Conservation (phyloP, 2,797 vertebrate species). For the Onychomys leucogaster region DNA sequence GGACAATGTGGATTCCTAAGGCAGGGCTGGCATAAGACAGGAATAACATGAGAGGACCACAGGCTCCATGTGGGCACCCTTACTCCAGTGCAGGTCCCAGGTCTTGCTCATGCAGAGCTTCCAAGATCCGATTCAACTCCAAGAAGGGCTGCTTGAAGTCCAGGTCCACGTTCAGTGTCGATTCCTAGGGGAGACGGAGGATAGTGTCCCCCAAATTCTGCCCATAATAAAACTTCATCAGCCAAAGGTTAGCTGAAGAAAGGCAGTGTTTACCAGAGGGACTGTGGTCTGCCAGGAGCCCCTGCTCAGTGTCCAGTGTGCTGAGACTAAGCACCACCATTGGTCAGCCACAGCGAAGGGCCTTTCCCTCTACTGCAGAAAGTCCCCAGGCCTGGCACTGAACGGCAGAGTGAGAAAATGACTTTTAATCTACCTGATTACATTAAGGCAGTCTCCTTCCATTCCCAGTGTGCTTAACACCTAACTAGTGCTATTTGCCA, state of each 20-base stretch:
- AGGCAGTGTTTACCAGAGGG: background rate
- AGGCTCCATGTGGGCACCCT: slow-evolving; percentile 54
- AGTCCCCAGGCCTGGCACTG: background rate
- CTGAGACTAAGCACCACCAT: background rate
- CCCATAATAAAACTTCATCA: background rate
- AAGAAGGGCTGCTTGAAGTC: slow-evolving; percentile 96
- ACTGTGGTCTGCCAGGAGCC: background rate
- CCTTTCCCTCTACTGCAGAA: background rate
- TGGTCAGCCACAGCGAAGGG: background rate
- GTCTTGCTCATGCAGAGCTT: slow-evolving; percentile 94
- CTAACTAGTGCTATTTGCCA: background rate
- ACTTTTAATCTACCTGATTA: background rate
- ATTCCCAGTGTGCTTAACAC: background rate
- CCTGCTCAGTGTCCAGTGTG: background rate
- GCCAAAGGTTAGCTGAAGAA: background rate
- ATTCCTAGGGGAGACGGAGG: slow-evolving; percentile 74
- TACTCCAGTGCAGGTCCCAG: slow-evolving; percentile 94
- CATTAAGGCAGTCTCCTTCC: background rate
- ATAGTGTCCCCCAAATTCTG: background rate
- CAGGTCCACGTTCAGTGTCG: slow-evolving; percentile 92
- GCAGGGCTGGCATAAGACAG: background rate
- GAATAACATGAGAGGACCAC: background rate
- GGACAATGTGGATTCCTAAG: background rate
- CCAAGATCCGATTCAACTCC: slow-evolving; percentile 94
- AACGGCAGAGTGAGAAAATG: background rate